Percentiles rank a stretch among this genome's conserved stretches.
phyloP scores from a whole-genome alignment of 2,888 invertebrate species.

The Hydroisotoma schaefferi region DNA sequence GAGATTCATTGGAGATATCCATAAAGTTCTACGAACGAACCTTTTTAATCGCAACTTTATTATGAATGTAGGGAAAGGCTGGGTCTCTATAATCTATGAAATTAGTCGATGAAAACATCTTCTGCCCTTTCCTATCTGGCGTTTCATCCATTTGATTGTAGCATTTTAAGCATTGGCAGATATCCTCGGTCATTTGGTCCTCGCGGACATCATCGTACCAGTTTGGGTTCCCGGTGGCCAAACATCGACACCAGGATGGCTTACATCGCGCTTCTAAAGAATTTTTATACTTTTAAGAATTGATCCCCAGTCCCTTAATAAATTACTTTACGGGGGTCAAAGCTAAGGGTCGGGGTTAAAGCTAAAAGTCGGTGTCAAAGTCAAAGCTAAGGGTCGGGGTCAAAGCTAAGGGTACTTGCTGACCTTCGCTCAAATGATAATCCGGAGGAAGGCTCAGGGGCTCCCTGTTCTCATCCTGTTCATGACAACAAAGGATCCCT shows the following conservation, averaged over 20 bases:
- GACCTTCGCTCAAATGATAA: constrained; percentile 38
- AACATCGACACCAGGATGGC: constrained; percentile 41
- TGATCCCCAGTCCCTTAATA: too few relatives aligned
- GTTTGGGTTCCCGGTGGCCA: constrained; percentile 43
- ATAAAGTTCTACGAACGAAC: too few relatives aligned
- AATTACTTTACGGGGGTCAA: background rate
- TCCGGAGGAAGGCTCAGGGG: constrained; percentile 37
- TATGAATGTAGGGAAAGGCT: constrained; percentile 37
- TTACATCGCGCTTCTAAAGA: constrained; percentile 23
- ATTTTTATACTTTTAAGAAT: too few relatives aligned
- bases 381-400: too few relatives aligned
- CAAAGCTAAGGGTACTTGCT: background rate
- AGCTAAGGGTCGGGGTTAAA: too few relatives aligned
- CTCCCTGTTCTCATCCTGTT: constrained; percentile 37
- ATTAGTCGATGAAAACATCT: constrained; percentile 35
- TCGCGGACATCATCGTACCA: constrained; percentile 37
- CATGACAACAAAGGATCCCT: constrained; percentile 30
- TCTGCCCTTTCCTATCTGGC: constrained; percentile 20
- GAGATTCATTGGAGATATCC: background rate
- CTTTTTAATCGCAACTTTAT: constrained; percentile 23
- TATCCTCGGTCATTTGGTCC: constrained; percentile 29
- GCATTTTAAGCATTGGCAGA: constrained; percentile 33
- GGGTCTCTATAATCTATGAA: constrained; percentile 41
- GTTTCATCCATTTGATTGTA: constrained; percentile 31
- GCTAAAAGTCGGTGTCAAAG: too few relatives aligned